These are phyloP conservation scores for Glossophaga mutica DNA, from an alignment of 2,797 vertebrate genomes.

Conservation along the genomic window DNA sequence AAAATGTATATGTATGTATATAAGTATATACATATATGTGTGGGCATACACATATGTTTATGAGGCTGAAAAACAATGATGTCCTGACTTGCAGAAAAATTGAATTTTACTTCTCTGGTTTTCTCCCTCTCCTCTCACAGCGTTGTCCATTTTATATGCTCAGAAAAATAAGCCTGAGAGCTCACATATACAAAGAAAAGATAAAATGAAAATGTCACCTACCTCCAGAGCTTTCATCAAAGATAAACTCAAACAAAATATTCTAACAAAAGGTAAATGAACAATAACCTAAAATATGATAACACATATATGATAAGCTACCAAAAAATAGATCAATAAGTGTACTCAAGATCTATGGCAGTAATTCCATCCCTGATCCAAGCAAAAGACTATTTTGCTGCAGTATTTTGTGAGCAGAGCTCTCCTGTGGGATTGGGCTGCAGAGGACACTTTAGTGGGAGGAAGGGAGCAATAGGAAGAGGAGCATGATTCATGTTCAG, in stretches of 20 bases:
- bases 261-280: conserved; percentile 78
- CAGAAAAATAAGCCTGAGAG: conserved; percentile 69
- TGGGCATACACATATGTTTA: no score
- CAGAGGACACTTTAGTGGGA: conserved; percentile 86
- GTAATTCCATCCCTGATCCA: conserved; percentile 76
- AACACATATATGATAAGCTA: conserved; percentile 82
- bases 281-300: conserved; percentile 76
- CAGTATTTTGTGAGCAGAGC: conserved; percentile 87
- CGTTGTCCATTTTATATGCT: conserved; percentile 51
- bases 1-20: background rate
- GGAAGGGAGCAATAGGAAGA: conserved; percentile 83
- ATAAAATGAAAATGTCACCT: conserved; percentile 76
- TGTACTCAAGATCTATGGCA: conserved; percentile 78
- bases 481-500: conserved; percentile 90
- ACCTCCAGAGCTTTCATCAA: conserved; percentile 71
- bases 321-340: conserved; percentile 79
- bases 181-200: conserved; percentile 70
- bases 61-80: background rate
- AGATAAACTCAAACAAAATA: conserved; percentile 73
- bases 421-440: conserved; percentile 87
- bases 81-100: conserved; percentile 8
- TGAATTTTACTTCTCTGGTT: conserved; percentile 4
- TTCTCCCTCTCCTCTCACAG: background rate
- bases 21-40: no score
- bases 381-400: conserved; percentile 82